Evolutionary conservation across 2,888 invertebrate genomes (phyloP), one percentile per base, ranked within the genome.

Genomic region (Synergus itoensis): DNA sequence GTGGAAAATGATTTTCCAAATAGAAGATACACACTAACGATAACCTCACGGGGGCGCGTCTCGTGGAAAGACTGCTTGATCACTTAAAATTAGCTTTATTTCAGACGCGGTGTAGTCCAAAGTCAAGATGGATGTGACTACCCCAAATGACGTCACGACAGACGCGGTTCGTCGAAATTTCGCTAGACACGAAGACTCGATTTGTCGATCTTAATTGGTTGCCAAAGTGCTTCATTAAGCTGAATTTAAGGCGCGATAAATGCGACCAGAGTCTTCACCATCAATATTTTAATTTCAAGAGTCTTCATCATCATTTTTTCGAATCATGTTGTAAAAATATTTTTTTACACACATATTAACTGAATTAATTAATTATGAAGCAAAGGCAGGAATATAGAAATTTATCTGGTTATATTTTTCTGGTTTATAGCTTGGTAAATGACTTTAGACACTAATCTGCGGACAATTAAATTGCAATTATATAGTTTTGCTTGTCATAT

Each of bases 401-500:
- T 28, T 28, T 28, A 2, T 3, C 28, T 28, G 28, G 3, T 28
- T 28, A n/a, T 53, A 53, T 53, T 8, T n/a, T 16, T 53, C 14
- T n/a, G 5, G 8, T 43, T 11, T 18, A 11, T 18, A 43, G 18
- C 4, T 41, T 9, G 28, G 14, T 21, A 28, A 48, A 48, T 28
- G 7, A 28, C 8, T 69, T 48, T 69, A 2, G 8, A 69, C 69
- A 16, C 67, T 69, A 69, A 69, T 48, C 16, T 28, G 8, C 1
- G 16, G 16, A 48, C 16, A 69, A 69, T 69, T 69, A 28, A 28
- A 69, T 69, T 69, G 16, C 45, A 16, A 28, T 69, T 69, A 65
- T 41, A 18, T 40, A 69, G 82, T 82, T 81, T 53, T 53, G 8
- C 53, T 76, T 81, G 73, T 80, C 81, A 84, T 84, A 84, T 83